Evolutionary conservation across 2,113 vertebrate species (phyloP).

Genomic region (Callorhinus ursinus): DNA sequence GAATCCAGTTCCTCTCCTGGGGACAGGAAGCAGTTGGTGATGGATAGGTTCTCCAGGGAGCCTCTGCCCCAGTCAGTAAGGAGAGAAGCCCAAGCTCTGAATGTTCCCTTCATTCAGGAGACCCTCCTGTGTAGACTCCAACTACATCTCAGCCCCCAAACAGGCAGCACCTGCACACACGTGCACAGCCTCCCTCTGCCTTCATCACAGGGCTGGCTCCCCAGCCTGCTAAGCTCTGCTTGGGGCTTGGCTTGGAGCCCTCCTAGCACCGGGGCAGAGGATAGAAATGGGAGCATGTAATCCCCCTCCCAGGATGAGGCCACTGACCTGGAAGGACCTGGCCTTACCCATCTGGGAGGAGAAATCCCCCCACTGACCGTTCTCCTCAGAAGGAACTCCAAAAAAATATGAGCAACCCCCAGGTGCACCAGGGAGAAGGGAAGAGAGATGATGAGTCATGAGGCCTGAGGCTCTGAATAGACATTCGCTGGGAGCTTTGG

Average conservation of each 20-base stretch:
- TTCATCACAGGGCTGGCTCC: no score
- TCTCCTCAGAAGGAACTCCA: neutral
- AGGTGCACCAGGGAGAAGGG: neutral
- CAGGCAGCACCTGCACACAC: neutral
- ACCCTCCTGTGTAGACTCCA: neutral
- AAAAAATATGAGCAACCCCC: neutral
- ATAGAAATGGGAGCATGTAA: no score
- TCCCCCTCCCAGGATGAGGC: neutral
- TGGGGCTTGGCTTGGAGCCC: neutral
- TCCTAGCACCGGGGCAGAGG: neutral
- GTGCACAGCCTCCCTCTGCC: rapidly evolving
- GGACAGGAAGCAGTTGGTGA: neutral
- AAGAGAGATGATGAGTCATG: neutral
- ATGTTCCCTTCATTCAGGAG: neutral
- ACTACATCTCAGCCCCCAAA: neutral
- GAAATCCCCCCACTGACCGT: neutral
- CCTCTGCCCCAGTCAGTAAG: neutral
- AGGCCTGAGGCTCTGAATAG: neutral
- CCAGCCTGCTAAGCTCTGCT: neutral
- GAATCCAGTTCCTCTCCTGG: neutral
- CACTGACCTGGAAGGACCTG: neutral
- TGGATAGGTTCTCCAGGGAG: neutral
- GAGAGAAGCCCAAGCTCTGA: neutral
- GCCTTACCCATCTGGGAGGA: neutral
- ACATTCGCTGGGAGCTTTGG: neutral